Evolutionary conservation across 2,888 invertebrate genomes (phyloP), one percentile per base, ranked within the genome.

Genomic region (Drosophila parthenogenetica): DNA sequence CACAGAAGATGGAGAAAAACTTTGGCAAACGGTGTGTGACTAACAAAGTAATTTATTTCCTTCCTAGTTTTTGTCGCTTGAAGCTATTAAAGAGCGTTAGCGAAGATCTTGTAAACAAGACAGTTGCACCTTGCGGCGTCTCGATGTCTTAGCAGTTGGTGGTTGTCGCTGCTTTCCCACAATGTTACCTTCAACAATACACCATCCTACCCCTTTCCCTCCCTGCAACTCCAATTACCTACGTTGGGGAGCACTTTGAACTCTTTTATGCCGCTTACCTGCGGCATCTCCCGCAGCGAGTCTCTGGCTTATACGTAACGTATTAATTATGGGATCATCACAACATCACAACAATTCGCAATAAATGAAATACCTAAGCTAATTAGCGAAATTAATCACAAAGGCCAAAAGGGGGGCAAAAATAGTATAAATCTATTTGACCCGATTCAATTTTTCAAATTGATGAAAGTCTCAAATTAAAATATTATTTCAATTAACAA

Each of bases 61-160:
- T 85, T 85, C 85, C 85, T 87, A 69, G 73, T 88, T 85, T 68
- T 77, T 83, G 87, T 81, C 79, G 87, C 88, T 79, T 58, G 45
- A 45, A 88, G 89, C 84, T 62, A 76, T 78, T 83, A 63, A 76
- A 76, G 46, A 77, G 80, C 73, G 82, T 69, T 76, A 59, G 70
- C 72, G 55, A 59, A 71, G 58, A 81, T 73, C 73, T 67, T 67
- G 76, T 55, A 80, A 88, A 75, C 50, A 46, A 72, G 62, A 63
- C 73, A 71, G 65, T 73, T 81, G 74, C 70, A 78, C 77, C 80
- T 85, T 83, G 50, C 59, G 48, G 58, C 58, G 45, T 17, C 58
- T 49, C 39, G 40, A 7, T 32, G 42, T 35, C 32, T 60, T 53
- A 7, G 60, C 70, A 55, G 69, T 68, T 40, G 43, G 51, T 54